Base-by-base conservation (phyloP, 2,888 invertebrate genomes). In the Adelognathus sp. region DNA sequence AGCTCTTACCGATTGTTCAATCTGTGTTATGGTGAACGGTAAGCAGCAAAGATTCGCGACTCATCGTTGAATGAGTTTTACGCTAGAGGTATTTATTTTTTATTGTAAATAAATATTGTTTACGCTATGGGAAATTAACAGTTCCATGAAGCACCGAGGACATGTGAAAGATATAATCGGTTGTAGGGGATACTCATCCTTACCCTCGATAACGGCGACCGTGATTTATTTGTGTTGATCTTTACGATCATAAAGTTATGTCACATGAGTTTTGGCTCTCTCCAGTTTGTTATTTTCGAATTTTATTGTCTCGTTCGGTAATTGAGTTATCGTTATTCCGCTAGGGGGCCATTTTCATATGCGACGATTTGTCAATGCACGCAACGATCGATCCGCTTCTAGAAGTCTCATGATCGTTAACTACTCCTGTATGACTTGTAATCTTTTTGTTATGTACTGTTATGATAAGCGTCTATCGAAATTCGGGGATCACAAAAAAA, bases 371-470 rank as follows among this genome's bases (percentile, higher is more conserved):
- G 39, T 39, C 71, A 52, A 50, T 56, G 27, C 46, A n/a, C 58
- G 31, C 29, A 24, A 36, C 58, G 0, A 14, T 33, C 2, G 16
- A 7, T 36, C 58, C 24, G 16, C 33, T 60, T 54, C 39, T 29
- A 21, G 24, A 24, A 29, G 21, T 11, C 31, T 33, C 41, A 14
- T 3, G 18, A 16, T 66, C 63, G 60, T 63, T 58, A 58, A 44
- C 64, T 44, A 78, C 39, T 58, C 70, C 77, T 83, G 83, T 84
- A 85, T 84, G 81, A 85, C 82, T 83, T 87, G 85, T 88, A 88
- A 89, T 83, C 87, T 86, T 88, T 89, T 83, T 89, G 89, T 86
- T 88, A 70, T 87, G 85, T 87, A 89, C 86, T 86, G 87, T 89
- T 88, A 88, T 84, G 83, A 86, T 87, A 36, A 64, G 52, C 54